Base-by-base conservation (phyloP, 2,888 invertebrate genomes). In the Euphydryas editha region DNA sequence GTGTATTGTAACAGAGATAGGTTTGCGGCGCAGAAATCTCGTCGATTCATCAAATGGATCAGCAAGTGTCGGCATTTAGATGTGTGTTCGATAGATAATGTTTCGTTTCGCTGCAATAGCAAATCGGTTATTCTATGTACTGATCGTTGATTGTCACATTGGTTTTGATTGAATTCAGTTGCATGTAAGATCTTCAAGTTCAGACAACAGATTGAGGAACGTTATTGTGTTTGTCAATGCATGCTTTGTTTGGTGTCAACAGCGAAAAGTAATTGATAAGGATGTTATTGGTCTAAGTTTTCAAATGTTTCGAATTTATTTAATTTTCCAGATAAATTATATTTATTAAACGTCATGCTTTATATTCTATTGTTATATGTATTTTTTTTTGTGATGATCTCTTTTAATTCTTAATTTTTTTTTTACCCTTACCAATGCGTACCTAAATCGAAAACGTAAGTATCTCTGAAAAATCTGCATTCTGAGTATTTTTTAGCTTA, bases 11-110 rank as follows among this genome's bases (percentile, higher is more conserved):
- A 42, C 49, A 54, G 51, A 51, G 70, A 70, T 65, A 46, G 65
- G 57, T 71, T 65, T 69, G 69, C 63, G 66, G 63, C 63, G 56
- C 17, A 67, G 65, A 65, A 71, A 70, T 72, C 71, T 68, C 62
- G 64, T 62, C 61, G 67, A 69, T 71, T 69, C 69, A 72, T 72
- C 67, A 67, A 69, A 72, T 62, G 65, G 69, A 70, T 67, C 69
- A 68, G 65, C 57, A 65, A 62, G 54, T 67, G 69, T 69, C 70
- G 65, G 68, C 70, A 60, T 59, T 69, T 61, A 63, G 65, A 69
- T 59, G 59, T 54, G 68, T 69, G 58, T 56, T 21, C 67, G 62
- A 67, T 67, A 67, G 44, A 66, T 58, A 58, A 66, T 62, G 59
- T 62, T 51, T 21, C 51, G 62, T 42, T 62, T 49, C 44, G 59